Conservation (phyloP, 2,113 vertebrate species). For the Rhinolophus ferrumequinum region DNA sequence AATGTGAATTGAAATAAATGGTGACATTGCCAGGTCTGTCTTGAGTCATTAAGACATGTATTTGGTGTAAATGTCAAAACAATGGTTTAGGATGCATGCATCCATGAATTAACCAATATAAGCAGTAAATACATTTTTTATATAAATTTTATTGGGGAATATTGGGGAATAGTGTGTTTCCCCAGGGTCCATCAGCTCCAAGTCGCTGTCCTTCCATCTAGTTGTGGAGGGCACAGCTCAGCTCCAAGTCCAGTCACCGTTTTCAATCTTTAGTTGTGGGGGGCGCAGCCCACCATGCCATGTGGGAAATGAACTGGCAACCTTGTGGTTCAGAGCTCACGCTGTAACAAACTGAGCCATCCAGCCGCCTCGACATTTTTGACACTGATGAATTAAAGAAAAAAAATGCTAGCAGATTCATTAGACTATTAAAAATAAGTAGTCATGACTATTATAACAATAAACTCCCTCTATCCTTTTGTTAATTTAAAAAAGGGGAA, state of each 20-base stretch:
- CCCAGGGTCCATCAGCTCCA: no score
- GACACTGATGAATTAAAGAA: background rate
- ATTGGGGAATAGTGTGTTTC: no score
- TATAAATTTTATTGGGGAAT: no score
- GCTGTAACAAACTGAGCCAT: no score
- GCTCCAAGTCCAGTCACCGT: no score
- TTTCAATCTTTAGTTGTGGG: no score
- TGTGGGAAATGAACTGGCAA: no score
- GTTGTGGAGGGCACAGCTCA: no score
- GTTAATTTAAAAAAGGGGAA: slow-evolving; percentile 10
- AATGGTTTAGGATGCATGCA: background rate
- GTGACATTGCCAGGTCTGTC: background rate
- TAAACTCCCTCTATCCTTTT: background rate
- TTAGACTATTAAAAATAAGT: slow-evolving; percentile 42
- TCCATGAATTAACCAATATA: background rate
- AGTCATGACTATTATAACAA: background rate
- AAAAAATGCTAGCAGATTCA: slow-evolving; percentile 16
- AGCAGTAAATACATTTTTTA: background rate
- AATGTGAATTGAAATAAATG: background rate
- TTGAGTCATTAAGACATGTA: background rate
- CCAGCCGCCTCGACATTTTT: background rate
- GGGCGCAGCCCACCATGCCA: no score
- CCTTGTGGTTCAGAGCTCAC: no score
- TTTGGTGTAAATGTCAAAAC: slow-evolving; percentile 39
- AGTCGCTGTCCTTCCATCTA: no score